These are phyloP conservation scores for Crypturellus tataupa DNA, from an alignment of 2,797 vertebrate species.

Conservation along the genomic window DNA sequence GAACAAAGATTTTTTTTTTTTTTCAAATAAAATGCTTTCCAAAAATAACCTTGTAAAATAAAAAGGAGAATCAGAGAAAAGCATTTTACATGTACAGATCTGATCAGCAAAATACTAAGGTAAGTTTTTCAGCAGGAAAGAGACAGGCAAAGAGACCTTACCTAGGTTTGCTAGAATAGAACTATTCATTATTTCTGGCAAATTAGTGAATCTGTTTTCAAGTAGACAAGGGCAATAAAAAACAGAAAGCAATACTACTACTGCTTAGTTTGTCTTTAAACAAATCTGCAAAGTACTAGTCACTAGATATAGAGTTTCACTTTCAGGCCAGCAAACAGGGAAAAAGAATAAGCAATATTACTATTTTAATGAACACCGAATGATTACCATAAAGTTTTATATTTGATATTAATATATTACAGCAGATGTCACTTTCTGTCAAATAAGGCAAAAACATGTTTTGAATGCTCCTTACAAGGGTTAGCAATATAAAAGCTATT, in stretches of 20 bases:
- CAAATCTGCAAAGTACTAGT: background rate
- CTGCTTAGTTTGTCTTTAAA: no score
- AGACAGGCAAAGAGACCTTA: background rate
- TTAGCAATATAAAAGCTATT: conserved; percentile 27
- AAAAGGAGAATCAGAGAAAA: background rate
- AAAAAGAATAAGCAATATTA: background rate
- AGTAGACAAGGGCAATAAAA: background rate
- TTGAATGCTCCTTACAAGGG: background rate
- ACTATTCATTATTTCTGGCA: background rate
- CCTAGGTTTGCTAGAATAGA: background rate
- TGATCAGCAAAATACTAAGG: background rate
- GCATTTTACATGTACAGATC: background rate
- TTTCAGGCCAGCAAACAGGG: conserved; percentile 2
- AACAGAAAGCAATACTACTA: background rate
- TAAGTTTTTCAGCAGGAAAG: background rate
- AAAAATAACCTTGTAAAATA: background rate
- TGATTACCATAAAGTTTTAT: background rate
- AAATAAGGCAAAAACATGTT: background rate
- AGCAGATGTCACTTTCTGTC: conserved; percentile 3
- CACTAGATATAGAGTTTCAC: background rate
- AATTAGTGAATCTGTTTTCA: background rate
- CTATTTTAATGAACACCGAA: background rate
- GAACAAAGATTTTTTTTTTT: fast-evolving
- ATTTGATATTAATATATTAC: conserved; percentile 8
- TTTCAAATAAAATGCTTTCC: background rate